Evolutionary conservation across 2,113 vertebrate genomes (phyloP).

Genomic region (Cheilinus undulatus): DNA sequence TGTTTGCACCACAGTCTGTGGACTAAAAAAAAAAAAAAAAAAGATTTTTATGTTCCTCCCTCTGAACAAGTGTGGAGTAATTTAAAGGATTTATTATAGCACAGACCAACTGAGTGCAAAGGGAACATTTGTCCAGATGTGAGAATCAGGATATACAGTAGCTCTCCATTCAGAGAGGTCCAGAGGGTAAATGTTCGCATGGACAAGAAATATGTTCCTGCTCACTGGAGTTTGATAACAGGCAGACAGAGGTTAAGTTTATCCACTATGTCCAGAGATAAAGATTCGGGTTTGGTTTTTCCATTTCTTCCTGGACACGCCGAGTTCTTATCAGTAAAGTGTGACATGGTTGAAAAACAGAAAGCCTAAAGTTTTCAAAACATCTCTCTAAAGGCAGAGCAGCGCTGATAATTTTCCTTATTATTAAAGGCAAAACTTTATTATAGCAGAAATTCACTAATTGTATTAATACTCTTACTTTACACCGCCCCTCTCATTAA

Average conservation of each 20-base stretch:
- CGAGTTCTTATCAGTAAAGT: constrained; percentile 67
- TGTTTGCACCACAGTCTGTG: neutral
- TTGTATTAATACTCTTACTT: no score
- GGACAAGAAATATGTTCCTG: constrained; percentile 64
- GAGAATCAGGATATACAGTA: constrained; percentile 53
- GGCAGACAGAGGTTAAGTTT: constrained; percentile 68
- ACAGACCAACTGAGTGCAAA: constrained; percentile 13
- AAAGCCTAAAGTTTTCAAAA: constrained; percentile 37
- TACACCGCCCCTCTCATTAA: no score
- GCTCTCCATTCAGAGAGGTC: constrained; percentile 58
- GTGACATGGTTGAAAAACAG: constrained; percentile 57
- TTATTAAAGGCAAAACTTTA: no score
- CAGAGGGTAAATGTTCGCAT: constrained; percentile 68
- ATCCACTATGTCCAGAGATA: constrained; percentile 76
- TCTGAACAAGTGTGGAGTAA: constrained; percentile 41
- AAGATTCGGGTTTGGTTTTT: constrained; percentile 68
- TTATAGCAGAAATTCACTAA: no score
- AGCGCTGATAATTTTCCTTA: no score
- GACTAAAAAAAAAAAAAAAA: neutral
- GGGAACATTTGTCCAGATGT: constrained; percentile 61
- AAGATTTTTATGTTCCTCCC: constrained; percentile 18
- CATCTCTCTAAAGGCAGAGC: constrained; percentile 4
- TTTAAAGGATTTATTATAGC: constrained; percentile 66
- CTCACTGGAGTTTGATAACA: constrained; percentile 70
- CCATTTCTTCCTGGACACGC: constrained; percentile 63